Evolutionary conservation across 2,888 invertebrate species (phyloP), one percentile per base, ranked within the genome.

Genomic region (Rotaria macrura): DNA sequence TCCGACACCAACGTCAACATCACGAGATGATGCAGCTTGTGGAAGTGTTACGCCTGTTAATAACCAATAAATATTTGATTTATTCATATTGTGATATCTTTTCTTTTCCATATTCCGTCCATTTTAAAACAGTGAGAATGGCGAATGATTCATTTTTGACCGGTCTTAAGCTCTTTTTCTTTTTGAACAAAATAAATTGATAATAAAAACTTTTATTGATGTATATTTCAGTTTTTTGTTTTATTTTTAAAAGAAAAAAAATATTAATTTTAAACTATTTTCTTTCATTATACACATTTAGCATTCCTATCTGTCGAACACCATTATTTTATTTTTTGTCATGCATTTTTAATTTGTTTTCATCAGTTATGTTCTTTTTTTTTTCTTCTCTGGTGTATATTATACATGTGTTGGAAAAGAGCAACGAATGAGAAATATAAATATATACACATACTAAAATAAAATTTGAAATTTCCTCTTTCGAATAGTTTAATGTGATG

Each of bases 41-140:
- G 79, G 79, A 40, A 79, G 79, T 79, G n/a, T 79, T 43, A 79
- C 79, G 43, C 79, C 79, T 43, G 79, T 79, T 79, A 79, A 79
- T 79, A 65, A 65, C 38, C 65, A 20, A 38, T 65, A 65, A 65
- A 65, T 65, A 34, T 54, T 54, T 25, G 25, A 54, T 54, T 54
- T 25, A 54, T 54, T 54, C 4, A 54, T 54, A 65, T 34, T 65
- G 65, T 65, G 65, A 65, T 65, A 65, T 65, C 20, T 29, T 65
- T 65, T 38, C 20, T 34, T 65, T 65, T 12, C 29, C 17, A 34
- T 20, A 34, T 34, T 14, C 65, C 65, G 38, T 65, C 65, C 65
- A 65, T 34, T 34, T 65, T 34, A 20, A 38, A 14, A 65, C 65
- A 65, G 34, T 65, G 65, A 65, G 29, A 65, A 65, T 65, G 34